These are phyloP conservation scores for Taenioides sp. DNA, from an alignment of 2,797 vertebrate species.

Conservation along the genomic window DNA sequence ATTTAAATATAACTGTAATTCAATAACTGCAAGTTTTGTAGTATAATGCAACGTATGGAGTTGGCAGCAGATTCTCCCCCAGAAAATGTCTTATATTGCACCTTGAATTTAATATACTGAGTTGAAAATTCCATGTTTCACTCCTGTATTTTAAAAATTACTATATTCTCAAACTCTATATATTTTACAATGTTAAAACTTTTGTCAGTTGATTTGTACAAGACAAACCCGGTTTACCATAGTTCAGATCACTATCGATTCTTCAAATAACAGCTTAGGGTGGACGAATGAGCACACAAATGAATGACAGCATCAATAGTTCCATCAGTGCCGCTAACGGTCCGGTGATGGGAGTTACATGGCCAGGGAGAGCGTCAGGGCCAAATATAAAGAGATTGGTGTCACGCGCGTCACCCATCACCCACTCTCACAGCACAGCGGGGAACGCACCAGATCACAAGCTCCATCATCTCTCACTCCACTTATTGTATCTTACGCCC, in stretches of 20 bases:
- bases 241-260: constrained; percentile 56
- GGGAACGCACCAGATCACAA: constrained; percentile 63
- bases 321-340: constrained; percentile 37
- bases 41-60: too few species aligned
- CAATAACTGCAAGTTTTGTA: too few species aligned
- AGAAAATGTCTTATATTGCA: neutral
- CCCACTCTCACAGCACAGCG: constrained; percentile 35
- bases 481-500: constrained; percentile 54
- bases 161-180: neutral
- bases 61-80: too few species aligned
- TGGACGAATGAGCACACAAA: constrained; percentile 53
- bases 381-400: constrained; percentile 52
- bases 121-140: too few species aligned
- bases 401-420: constrained; percentile 48
- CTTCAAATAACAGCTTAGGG: constrained; percentile 57
- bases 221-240: constrained; percentile 35
- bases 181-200: neutral
- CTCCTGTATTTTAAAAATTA: too few species aligned
- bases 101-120: neutral
- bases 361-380: constrained; percentile 36
- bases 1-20: too few species aligned
- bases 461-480: constrained; percentile 61
- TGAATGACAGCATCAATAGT: constrained; percentile 50
- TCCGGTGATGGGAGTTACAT: constrained; percentile 36
- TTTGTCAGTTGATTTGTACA: constrained; percentile 19